Conservation (phyloP, 1,140 invertebrate species). For the Bombus waltoni region DNA sequence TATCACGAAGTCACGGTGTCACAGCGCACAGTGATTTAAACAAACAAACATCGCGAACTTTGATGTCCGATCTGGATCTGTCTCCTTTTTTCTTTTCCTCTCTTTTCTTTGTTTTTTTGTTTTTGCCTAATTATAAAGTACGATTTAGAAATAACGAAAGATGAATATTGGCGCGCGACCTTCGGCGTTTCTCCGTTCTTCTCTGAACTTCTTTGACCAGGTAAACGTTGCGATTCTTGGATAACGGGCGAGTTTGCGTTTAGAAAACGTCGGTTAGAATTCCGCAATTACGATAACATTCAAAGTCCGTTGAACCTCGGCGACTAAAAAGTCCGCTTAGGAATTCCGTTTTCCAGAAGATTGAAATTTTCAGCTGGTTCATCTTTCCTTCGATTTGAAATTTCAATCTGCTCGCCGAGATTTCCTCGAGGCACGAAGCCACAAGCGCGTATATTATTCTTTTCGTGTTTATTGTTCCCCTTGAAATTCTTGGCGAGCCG, state of each 20-base stretch:
- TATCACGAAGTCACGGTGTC: background rate
- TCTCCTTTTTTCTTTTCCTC: no score
- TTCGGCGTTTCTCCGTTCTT: background rate
- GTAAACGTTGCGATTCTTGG: background rate
- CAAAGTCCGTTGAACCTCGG: accelerated
- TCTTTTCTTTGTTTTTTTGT: background rate
- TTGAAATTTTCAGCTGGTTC: no score
- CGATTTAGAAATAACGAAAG: background rate
- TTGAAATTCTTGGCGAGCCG: background rate
- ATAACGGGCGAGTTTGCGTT: background rate
- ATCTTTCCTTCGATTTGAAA: no score
- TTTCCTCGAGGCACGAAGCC: background rate
- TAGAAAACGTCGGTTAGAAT: background rate
- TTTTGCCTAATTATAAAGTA: background rate
- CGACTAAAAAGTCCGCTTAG: no score
- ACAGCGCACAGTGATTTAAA: background rate
- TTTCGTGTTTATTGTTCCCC: background rate
- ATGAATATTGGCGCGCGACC: background rate
- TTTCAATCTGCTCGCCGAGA: no score
- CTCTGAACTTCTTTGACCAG: no score
- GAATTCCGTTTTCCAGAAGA: no score
- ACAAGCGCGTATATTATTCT: background rate
- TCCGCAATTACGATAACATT: background rate
- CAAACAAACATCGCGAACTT: background rate
- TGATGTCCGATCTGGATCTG: background rate